Evolutionary conservation across 2,888 invertebrate genomes (phyloP).

Genomic region (Alentia gelatinosa): DNA sequence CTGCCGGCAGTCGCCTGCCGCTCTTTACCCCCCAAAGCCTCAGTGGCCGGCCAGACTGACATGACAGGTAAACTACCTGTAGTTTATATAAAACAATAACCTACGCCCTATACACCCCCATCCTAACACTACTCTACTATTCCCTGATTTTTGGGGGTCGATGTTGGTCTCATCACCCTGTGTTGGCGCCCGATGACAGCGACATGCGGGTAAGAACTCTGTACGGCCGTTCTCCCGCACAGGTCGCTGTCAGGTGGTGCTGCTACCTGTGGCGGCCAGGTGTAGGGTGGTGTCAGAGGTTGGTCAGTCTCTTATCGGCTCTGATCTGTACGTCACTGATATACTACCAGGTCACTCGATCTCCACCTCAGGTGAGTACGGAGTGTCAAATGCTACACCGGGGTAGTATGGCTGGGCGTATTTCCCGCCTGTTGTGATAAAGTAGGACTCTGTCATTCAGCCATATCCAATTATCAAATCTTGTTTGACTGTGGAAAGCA

Average conservation of each 20-base stretch:
- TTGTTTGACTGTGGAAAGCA: too few relatives aligned
- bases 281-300: neutral
- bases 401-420: neutral
- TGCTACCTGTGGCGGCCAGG: neutral
- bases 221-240: too few relatives aligned
- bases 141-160: too few relatives aligned
- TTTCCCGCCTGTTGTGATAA: too few relatives aligned
- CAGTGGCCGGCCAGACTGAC: neutral
- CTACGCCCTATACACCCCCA: neutral
- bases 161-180: too few relatives aligned
- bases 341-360: neutral
- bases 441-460: too few relatives aligned
- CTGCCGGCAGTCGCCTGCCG: neutral
- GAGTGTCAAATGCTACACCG: neutral
- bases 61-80: conserved; percentile 6
- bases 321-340: neutral
- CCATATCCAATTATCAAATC: too few relatives aligned
- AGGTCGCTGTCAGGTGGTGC: neutral
- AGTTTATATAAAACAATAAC: neutral
- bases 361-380: neutral
- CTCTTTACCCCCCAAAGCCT: neutral
- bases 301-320: neutral
- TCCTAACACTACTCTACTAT: too few relatives aligned
- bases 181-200: too few relatives aligned
- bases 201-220: too few relatives aligned